Base-by-base conservation (phyloP, 2,888 invertebrate species). In the Melieria picta region DNA sequence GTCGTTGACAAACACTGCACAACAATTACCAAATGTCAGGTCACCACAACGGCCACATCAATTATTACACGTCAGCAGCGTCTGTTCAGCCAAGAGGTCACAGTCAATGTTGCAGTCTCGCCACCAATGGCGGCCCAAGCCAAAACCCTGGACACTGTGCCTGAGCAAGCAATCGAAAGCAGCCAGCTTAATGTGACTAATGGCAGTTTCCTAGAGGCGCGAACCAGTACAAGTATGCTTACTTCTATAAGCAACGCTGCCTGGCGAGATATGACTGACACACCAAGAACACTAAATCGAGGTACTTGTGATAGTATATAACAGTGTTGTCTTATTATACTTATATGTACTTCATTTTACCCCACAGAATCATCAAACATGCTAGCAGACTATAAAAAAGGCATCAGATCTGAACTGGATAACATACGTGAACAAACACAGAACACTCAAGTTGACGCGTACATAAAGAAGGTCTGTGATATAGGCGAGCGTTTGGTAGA, bases 391-490 rank as follows among this genome's bases (percentile, higher is more conserved):
- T 56, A 69, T 47, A 69, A 63, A 43, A 45, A 13, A 42, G 63
- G 63, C 56, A 62, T 69, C 55, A 62, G 56, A 55, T 10, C 56
- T 2, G 47, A 47, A 30, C 42, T 69, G 11, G 47, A 62, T 3
- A 45, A 42, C 11, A 42, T 69, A 16, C 52, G 56, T 30, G 9
- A 11, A 4, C 42, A 42, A 30, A 52, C 52, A 5, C 7, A 7
- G 5, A 47, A 47, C 46, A 62, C 62, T 42, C 47, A 46, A 4
- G 42, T 52, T 7, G 70, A 70, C 43, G 11, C n/a, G 30, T 64
- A 61, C 57, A 64, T 72, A 30, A 42, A 46, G 30, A 72, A 74
- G 67, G 65, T 67, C 50, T 57, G 48, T 13, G 69, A 72, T 64
- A 48, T 74, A 6, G 62, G 60, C 16, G 56, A 67, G 65, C 55